These are phyloP conservation scores for Pristionchus maxplancki DNA, from an alignment of 2,888 invertebrate species.

Conservation along the genomic window DNA sequence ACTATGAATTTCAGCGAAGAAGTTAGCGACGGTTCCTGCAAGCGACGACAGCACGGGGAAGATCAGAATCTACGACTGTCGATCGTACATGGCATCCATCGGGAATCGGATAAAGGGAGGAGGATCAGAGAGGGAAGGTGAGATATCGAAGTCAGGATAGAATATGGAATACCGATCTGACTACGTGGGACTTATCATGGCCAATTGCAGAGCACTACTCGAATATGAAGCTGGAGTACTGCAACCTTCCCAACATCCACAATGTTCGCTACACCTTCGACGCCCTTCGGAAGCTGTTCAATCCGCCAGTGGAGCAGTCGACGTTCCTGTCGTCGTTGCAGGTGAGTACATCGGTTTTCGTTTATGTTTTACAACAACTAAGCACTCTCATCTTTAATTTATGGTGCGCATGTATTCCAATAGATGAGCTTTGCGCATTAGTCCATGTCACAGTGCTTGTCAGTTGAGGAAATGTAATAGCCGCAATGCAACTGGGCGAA, in stretches of 20 bases:
- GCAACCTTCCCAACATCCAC: conserved; percentile 98
- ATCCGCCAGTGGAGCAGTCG: conserved; percentile 32
- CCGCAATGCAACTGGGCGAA: too few relatives aligned
- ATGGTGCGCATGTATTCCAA: too few relatives aligned
- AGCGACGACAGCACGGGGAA: background rate
- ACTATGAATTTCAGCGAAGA: too few relatives aligned
- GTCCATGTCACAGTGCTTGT: too few relatives aligned
- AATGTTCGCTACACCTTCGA: conserved; percentile 93
- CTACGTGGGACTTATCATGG: too few relatives aligned
- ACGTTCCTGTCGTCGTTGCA: conserved; percentile 51
- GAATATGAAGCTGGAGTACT: conserved; percentile 94
- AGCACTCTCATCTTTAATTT: too few relatives aligned
- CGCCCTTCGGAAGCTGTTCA: conserved; percentile 84
- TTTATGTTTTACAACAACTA: too few relatives aligned
- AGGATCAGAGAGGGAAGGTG: conserved; percentile 90
- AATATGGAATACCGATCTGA: background rate
- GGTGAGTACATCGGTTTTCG: too few relatives aligned
- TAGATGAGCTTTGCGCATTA: too few relatives aligned
- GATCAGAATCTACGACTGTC: conserved; percentile 86
- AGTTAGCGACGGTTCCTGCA: background rate
- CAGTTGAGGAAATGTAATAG: too few relatives aligned
- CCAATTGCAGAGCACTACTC: conserved; percentile 88
- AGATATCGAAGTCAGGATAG: conserved; percentile 32
- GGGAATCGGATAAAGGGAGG: conserved; percentile 97
- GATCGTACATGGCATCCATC: conserved; percentile 95